Evolutionary conservation across 2,888 invertebrate genomes (phyloP).

Genomic region (Caenorhabditis panamensis): DNA sequence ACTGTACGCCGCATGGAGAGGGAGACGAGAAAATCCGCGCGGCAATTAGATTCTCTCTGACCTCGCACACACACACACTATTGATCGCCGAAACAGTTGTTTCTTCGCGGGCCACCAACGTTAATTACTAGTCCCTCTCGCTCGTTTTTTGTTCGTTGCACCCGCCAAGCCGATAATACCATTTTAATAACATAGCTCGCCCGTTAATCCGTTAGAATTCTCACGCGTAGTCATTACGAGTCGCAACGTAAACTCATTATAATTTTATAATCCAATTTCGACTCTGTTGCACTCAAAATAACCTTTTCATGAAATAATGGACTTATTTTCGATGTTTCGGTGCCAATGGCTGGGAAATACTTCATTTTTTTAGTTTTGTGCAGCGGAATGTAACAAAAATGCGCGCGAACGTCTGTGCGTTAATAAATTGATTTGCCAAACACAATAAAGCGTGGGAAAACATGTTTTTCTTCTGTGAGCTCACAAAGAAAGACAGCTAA

Average conservation of each 20-base stretch:
- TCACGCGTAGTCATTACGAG: too few relatives aligned
- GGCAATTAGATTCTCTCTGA: constrained; percentile 26
- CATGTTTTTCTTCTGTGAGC: background rate
- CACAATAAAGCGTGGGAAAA: constrained; percentile 4
- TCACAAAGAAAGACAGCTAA: too few relatives aligned
- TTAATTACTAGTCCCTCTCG: background rate
- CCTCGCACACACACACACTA: constrained; percentile 29
- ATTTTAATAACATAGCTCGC: too few relatives aligned
- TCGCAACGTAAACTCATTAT: too few relatives aligned
- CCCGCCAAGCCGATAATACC: too few relatives aligned
- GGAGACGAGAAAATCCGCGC: constrained; percentile 17
- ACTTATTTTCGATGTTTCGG: too few relatives aligned
- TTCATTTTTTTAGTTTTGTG: background rate
- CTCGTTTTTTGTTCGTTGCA: background rate
- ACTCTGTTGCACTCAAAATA: too few relatives aligned
- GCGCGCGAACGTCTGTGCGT: too few relatives aligned
- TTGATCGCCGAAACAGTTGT: constrained; percentile 29
- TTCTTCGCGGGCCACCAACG: background rate
- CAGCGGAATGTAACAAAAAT: background rate
- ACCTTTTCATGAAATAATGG: too few relatives aligned
- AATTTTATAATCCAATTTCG: too few relatives aligned
- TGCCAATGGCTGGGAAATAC: too few relatives aligned
- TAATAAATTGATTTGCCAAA: background rate
- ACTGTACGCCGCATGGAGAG: background rate
- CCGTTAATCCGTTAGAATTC: too few relatives aligned